These are phyloP conservation scores for Drosophila picticornis DNA, from an alignment of 2,888 invertebrate genomes.

Conservation along the genomic window DNA sequence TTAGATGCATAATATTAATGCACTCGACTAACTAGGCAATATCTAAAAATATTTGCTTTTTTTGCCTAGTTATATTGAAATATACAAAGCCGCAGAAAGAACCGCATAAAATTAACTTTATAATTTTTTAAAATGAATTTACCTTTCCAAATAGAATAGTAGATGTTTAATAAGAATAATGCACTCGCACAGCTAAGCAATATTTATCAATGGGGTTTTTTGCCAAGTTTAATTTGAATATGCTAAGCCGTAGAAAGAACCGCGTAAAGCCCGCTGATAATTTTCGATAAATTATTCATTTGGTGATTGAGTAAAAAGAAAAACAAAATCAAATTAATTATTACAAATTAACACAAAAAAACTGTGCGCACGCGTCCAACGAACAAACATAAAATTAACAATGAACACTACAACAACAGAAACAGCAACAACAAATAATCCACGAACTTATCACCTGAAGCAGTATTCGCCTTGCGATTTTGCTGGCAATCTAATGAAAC, in stretches of 20 bases:
- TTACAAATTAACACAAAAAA: slow-evolving; percentile 68
- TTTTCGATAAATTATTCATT: slow-evolving; percentile 54
- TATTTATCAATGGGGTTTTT: slow-evolving; percentile 2
- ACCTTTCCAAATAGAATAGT: not conserved
- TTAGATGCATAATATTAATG: not conserved
- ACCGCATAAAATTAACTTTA: not conserved
- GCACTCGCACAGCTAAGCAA: not conserved
- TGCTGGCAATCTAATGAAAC: slow-evolving; percentile 57
- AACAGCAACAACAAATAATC: slow-evolving; percentile 26
- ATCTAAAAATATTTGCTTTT: not conserved
- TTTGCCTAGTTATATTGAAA: not conserved
- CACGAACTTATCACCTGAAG: slow-evolving; percentile 53
- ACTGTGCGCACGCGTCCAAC: slow-evolving; percentile 55
- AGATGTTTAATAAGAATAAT: not conserved
- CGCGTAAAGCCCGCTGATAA: slow-evolving; percentile 20
- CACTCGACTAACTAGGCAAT: not conserved
- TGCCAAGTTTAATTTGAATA: slow-evolving; percentile 17
- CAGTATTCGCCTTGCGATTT: slow-evolving; percentile 19
- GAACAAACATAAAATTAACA: slow-evolving; percentile 49
- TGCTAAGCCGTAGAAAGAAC: slow-evolving; percentile 14
- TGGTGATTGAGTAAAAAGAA: slow-evolving; percentile 28
- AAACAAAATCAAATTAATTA: slow-evolving; percentile 62
- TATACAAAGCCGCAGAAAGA: not conserved
- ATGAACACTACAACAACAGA: slow-evolving; percentile 33
- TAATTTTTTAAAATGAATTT: not conserved